Evolutionary conservation across 2,888 invertebrate genomes (phyloP).

Genomic region (Drosophila maculinotata): DNA sequence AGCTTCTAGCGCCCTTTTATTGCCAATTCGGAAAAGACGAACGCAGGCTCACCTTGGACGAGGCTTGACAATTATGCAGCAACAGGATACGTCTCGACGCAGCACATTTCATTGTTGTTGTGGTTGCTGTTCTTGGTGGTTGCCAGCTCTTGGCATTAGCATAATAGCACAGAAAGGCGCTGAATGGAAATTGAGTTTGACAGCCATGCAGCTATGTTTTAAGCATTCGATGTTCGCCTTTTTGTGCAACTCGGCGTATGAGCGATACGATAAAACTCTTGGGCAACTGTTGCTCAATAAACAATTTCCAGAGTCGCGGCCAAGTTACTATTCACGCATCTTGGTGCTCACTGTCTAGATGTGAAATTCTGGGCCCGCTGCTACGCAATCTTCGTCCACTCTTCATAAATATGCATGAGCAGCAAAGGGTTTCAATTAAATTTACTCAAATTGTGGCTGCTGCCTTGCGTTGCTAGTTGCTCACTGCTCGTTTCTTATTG

Average conservation of each 20-base stretch:
- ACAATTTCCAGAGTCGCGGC: conserved; percentile 7
- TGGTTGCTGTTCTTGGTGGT: not conserved
- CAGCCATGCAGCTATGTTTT: conserved; percentile 40
- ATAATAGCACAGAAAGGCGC: conserved; percentile 71
- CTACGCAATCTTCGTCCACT: not conserved
- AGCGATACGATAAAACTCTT: conserved; percentile 35
- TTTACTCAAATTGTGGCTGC: conserved; percentile 69
- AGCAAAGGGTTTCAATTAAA: conserved; percentile 75
- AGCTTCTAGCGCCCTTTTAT: conserved; percentile 56
- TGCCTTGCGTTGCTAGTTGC: conserved; percentile 4
- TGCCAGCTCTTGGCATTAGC: conserved; percentile 64
- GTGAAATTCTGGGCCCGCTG: not conserved
- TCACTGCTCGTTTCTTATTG: not conserved
- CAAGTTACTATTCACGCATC: conserved; percentile 12
- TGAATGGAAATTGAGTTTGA: conserved; percentile 63
- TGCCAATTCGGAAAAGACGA: conserved; percentile 46
- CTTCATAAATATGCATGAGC: conserved; percentile 76
- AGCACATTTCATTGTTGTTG: conserved; percentile 8
- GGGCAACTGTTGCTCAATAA: conserved; percentile 70
- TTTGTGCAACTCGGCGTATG: conserved; percentile 36
- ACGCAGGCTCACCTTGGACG: conserved; percentile 44
- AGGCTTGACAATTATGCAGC: conserved; percentile 55
- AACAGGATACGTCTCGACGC: conserved; percentile 31
- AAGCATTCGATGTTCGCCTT: conserved; percentile 2
- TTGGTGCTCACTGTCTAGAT: conserved; percentile 1